A percentile compares a stretch with the other conserved stretches of the same genome.
Evolutionary conservation across 2,797 vertebrate genomes (phyloP).

Genomic region (Staurois parvus): DNA sequence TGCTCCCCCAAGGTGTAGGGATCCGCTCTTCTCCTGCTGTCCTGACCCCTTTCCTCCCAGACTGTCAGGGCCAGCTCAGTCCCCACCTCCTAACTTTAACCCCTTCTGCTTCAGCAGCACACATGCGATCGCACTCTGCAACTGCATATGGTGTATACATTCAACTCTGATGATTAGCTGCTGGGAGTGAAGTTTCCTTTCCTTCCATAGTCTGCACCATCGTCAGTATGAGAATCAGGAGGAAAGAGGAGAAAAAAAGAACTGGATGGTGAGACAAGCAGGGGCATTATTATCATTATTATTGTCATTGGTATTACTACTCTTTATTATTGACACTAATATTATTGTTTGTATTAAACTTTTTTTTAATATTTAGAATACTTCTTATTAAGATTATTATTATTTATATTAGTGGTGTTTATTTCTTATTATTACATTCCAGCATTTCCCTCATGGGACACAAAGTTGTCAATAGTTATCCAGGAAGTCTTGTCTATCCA

Average conservation of each 20-base stretch:
- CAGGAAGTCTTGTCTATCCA: too few species aligned
- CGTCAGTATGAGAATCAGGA: not conserved
- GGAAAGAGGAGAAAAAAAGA: not conserved
- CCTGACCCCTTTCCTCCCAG: not conserved
- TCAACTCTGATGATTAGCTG: not conserved
- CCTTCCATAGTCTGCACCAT: not conserved
- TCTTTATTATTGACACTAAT: too few species aligned
- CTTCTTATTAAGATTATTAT: too few species aligned
- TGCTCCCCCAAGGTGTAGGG: not conserved
- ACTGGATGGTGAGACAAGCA: not conserved
- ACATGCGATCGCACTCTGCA: not conserved
- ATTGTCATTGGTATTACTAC: too few species aligned
- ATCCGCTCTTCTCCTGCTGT: slow-evolving; percentile 13
- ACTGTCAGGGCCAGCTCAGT: slow-evolving; percentile 1
- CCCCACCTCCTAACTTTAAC: slow-evolving; percentile 11
- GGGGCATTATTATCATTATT: too few species aligned
- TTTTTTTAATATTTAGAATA: too few species aligned
- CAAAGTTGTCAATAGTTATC: too few species aligned
- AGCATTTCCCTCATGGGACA: too few species aligned
- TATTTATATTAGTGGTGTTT: too few species aligned
- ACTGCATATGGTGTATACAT: not conserved
- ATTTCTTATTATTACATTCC: too few species aligned
- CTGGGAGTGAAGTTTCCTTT: not conserved
- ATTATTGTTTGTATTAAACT: too few species aligned
- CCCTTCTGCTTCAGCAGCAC: not conserved